Evolutionary conservation across 2,888 invertebrate species (phyloP), one percentile per base, ranked within the genome.

Genomic region (Electrophaes corylata): DNA sequence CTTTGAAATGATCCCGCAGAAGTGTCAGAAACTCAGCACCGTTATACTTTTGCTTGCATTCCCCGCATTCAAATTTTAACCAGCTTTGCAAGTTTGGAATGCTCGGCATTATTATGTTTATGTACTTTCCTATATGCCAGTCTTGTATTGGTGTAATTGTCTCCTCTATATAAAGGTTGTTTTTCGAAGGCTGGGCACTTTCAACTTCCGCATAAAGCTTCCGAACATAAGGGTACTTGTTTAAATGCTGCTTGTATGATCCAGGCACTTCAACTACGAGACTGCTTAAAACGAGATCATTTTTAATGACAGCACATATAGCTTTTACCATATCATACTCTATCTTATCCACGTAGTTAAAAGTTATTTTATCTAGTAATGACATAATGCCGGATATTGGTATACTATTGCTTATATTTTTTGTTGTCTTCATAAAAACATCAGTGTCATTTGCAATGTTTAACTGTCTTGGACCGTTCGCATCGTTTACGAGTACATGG

Each of bases 161-260:
- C 53, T 89, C 88, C 60, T 86, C 75, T 0, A 89, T 44, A 23
- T 81, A 81, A 3, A 88, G 56, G 57, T 88, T 83, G 46, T 78
- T 31, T 0, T 18, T 2, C 78, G 6, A 69, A 60, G 0, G 47
- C 0, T 31, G 3, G 0, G 1, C 14, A 0, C 0, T 26, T 0
- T 18, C 51, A 52, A 2, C 53, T 56, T 83, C 75, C 1, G 70
- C 60, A 4, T 62, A 76, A 20, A 87, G 66, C 60, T 82, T 79
- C 53, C 88, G 67, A 0, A 79, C 66, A 33, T 85, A 88, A 0
- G 75, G 71, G 65, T 79, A 75, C 23, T 70, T 72, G 19, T 65
- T 81, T 0, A 71, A 65, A 39, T 68, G 65, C 8, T 57, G 65
- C 5, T 69, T 62, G 29, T 76, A 83, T 0, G 3, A 47, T 0